Evolutionary conservation across 2,113 vertebrate genomes (phyloP), one percentile per base, ranked within the genome.

Genomic region (Quiscalus mexicanus): DNA sequence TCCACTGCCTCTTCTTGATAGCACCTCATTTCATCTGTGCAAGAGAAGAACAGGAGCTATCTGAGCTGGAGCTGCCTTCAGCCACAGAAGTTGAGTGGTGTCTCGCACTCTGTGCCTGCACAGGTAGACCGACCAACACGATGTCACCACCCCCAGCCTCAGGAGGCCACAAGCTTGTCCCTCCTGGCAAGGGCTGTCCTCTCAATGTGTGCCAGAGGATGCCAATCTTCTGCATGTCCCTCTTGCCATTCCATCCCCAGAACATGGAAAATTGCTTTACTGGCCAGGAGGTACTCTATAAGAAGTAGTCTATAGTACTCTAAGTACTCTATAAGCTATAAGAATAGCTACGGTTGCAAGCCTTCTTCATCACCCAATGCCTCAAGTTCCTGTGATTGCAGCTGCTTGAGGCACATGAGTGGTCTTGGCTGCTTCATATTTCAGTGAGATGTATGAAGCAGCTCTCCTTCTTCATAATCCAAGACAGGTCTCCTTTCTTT

Each of bases 71-170:
- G 27, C 52, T 81, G 65, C 56, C 73, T 68, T 92, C 35, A 68
- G 44, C 20, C 24, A 11, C 59, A 59, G 53, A 39, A 73, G 16
- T 0, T 63, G 68, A 60, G 60, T 13, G 33, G 19, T 22, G 50
- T 59, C 55, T 62, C 4, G 1, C 35, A 45, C 33, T 73, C 59
- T 5, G 28, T 47, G 8, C 5, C 2, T 11, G 23, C 35, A n/a
- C n/a, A 62, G 78, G 28, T 65, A 13, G 15, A 21, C 33, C 22
- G 33, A 30, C 0, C 3, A 14, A 28, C 22, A 39, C 2, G 0
- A 27, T 52, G 27, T 22, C 47, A 37, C 35, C 22, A 30, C 5
- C 6, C 20, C 4, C 2, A 0, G 52, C 35, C 56, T 52, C 47
- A 41, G 47, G 35, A 39, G 45, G 50, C 30, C 59, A 39, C 25